Evolutionary conservation across 2,113 vertebrate genomes (phyloP).

Genomic region (Ploceus nigricollis): DNA sequence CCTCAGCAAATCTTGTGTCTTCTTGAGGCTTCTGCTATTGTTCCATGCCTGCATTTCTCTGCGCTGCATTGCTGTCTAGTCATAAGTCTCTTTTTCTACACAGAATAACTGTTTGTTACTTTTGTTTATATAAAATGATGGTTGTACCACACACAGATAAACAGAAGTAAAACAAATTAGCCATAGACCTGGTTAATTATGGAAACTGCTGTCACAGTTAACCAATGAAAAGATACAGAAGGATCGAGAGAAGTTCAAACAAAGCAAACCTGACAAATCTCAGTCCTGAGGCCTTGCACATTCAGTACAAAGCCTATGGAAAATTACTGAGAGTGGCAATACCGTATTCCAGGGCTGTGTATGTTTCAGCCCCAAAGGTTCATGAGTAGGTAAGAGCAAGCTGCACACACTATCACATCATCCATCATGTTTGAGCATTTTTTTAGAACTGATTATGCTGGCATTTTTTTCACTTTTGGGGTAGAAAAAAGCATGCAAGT

Average conservation of each 20-base stretch:
- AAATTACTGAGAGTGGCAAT: background rate
- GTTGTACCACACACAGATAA: background rate
- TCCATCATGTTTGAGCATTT: background rate
- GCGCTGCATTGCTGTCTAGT: background rate
- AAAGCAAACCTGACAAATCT: background rate
- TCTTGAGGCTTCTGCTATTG: background rate
- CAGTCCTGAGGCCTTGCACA: background rate
- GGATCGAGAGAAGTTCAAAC: background rate
- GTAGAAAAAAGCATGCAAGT: background rate
- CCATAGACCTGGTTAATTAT: background rate
- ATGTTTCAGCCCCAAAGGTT: background rate
- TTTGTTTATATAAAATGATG: background rate
- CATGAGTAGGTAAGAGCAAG: background rate
- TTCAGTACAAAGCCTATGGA: background rate
- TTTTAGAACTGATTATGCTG: background rate
- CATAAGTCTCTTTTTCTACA: background rate
- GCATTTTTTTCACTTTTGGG: background rate
- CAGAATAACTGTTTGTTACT: background rate
- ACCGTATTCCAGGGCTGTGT: background rate
- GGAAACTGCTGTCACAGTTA: background rate
- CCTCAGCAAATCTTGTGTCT: background rate
- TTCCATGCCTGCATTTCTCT: background rate
- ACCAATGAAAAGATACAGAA: background rate
- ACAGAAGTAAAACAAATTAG: background rate
- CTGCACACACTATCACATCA: background rate